Percentiles rank a stretch among this genome's conserved stretches.
These are phyloP conservation scores for Scarus forsteni DNA, from an alignment of 2,797 vertebrate species.

Conservation along the genomic window DNA sequence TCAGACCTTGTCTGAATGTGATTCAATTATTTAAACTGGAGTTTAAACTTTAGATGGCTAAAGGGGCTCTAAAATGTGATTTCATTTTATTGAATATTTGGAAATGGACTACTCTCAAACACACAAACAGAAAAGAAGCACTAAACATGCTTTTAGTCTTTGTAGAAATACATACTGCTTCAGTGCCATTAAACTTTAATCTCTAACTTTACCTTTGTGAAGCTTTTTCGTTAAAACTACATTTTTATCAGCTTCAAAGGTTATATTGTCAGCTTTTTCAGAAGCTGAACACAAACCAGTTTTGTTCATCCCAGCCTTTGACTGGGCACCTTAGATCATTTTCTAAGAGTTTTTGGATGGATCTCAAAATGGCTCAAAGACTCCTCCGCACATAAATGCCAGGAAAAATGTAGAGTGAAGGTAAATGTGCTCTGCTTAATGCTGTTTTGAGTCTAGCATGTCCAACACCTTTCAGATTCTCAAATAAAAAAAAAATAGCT, in stretches of 20 bases:
- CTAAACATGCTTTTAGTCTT: conserved; percentile 19
- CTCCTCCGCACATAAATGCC: not conserved
- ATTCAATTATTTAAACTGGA: too few relatives aligned
- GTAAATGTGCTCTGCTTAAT: not conserved
- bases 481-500: too few relatives aligned
- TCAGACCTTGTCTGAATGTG: too few relatives aligned
- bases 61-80: too few relatives aligned
- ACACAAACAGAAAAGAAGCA: not conserved
- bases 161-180: conserved; percentile 27
- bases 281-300: conserved; percentile 4
- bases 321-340: conserved; percentile 20
- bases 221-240: not conserved
- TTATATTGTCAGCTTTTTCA: not conserved
- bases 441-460: not conserved
- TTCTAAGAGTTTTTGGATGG: conserved; percentile 14
- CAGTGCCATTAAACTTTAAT: conserved; percentile 24
- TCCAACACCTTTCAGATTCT: not conserved
- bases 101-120: not conserved
- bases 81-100: conserved; percentile 27
- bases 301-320: conserved; percentile 8
- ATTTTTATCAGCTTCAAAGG: too few relatives aligned
- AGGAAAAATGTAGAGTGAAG: not conserved
- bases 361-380: conserved; percentile 20
- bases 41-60: too few relatives aligned
- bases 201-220: conserved; percentile 1